A percentile compares a stretch with the other conserved stretches of the same genome.
Evolutionary conservation across 2,113 vertebrate species (phyloP).

Genomic region (Buteo buteo): DNA sequence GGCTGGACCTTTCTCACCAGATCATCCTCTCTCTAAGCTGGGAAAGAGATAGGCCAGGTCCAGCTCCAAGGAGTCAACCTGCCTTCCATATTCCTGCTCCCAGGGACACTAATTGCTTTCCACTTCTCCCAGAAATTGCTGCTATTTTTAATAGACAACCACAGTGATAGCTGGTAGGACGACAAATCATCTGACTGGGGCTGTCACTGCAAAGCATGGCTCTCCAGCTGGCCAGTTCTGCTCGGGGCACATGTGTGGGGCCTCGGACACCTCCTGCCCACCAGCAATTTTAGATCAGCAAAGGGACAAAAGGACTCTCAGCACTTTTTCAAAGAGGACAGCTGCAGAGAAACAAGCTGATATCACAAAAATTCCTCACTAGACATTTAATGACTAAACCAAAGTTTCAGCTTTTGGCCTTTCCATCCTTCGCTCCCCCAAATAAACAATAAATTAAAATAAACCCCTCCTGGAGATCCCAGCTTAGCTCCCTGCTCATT

Average conservation of each 20-base stretch:
- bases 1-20: neutral
- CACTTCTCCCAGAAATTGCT: neutral
- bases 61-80: neutral
- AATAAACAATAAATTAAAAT: neutral
- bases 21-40: neutral
- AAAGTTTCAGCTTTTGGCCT: neutral
- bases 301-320: constrained; percentile 12
- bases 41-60: neutral
- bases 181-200: neutral
- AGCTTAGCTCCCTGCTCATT: neutral
- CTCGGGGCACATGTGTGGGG: neutral
- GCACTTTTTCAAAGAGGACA: neutral
- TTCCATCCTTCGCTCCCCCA: neutral
- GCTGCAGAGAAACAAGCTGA: neutral
- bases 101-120: constrained; percentile 54
- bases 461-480: neutral
- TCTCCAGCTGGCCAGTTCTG: constrained; percentile 18
- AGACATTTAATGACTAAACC: fast-evolving
- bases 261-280: neutral
- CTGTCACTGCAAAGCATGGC: neutral
- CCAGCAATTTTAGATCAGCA: neutral
- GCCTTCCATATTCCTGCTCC: neutral
- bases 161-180: neutral
- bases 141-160: constrained; percentile 35
- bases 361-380: neutral